phyloP scores from a whole-genome alignment of 2,888 invertebrate genomes.

The Polyommatus icarus region DNA sequence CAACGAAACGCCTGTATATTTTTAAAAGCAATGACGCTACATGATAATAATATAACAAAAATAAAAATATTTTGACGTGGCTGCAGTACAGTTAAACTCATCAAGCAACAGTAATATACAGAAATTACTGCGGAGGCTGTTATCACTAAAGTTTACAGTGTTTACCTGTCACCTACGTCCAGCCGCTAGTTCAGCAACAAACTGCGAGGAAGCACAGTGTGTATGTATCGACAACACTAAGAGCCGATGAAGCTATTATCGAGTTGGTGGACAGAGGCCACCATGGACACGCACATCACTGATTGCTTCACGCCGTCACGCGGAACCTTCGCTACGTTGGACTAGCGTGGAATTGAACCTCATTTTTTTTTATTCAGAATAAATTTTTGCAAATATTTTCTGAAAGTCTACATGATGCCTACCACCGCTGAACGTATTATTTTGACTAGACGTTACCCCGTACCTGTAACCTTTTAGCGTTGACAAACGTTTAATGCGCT shows the following conservation, averaged over 20 bases:
- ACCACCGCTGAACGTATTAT: no score
- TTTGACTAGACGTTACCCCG: not conserved
- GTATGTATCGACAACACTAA: not conserved
- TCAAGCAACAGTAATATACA: not conserved
- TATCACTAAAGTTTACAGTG: not conserved
- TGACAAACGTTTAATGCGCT: no score
- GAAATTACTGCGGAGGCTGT: not conserved
- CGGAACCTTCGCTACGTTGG: not conserved
- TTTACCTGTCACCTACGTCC: not conserved
- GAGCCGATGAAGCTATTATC: conserved; percentile 31
- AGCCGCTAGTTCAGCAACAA: not conserved
- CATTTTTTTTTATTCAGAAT: no score
- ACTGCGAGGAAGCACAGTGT: not conserved
- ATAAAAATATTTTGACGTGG: not conserved
- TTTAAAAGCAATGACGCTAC: not conserved
- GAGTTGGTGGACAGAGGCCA: not conserved
- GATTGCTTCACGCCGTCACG: not conserved
- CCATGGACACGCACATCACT: not conserved
- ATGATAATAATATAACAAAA: no score
- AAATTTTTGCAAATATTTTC: no score
- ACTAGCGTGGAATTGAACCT: not conserved
- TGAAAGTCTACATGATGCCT: no score
- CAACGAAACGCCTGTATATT: not conserved
- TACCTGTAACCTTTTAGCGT: no score
- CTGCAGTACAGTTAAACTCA: not conserved